Base-by-base conservation (phyloP, 2,113 vertebrate genomes). In the Pituophis catenifer region DNA sequence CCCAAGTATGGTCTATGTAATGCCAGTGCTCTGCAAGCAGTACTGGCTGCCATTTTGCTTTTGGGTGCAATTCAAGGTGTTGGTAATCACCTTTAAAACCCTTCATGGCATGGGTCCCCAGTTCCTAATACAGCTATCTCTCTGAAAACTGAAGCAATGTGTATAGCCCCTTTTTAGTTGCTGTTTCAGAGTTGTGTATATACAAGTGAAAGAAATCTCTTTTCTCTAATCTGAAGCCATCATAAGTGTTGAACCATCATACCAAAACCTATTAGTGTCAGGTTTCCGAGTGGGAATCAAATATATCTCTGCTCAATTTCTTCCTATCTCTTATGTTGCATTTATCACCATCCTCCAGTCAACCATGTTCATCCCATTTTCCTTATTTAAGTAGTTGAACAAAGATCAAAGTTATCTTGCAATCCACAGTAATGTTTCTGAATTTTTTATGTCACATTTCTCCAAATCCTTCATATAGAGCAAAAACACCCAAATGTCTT, bases 341-440 rank as follows among this genome's bases (percentile, higher is more conserved):
- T 89, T 93, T 88, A 90, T 26, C 58, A 5, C 1, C 38, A 8
- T 38, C 58, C 44, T 19, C 29, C 26, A 29, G 12, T 53, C 2
- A 53, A n/a, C 52, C 29, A 15, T 89, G 7, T 29, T 88, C 55
- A 21, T 65, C 11, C 23, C 57, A 33, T 5, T 94, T 94, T 33
- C 93, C 23, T 13, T 89, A 65, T 52, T 89, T 2, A 48, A 85
- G 5, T 95, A 33, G 15, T 58, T 8, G 5, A 11, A 24, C 53
- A 44, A 88, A 9, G 3, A 29, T 93, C 90, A 91, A 90, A 53
- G 29, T 89, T 93, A 91, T 75, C 92, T 91, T 62, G 10, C 91
- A 13, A 33, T 29, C 62, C 53, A 85, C 26, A 1, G 9, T 93
- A 23, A 3, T 85, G 81, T 11, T 55, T 90, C 23, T 24, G 12